Evolutionary conservation across 2,113 vertebrate genomes (phyloP).

Genomic region (Gasterosteus aculeatus): DNA sequence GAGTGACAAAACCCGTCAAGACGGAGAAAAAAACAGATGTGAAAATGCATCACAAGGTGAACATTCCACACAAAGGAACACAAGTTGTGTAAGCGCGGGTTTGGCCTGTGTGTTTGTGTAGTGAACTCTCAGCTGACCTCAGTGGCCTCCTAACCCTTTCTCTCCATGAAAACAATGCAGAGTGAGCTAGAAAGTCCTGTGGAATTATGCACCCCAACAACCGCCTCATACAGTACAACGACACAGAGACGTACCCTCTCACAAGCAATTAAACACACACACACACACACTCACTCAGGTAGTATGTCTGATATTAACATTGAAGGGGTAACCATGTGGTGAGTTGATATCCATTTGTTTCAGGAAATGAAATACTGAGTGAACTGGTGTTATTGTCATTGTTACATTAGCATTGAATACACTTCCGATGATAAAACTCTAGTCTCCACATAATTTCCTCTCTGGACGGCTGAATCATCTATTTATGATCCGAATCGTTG

Average conservation of each 20-base stretch:
- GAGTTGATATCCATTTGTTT: constrained; percentile 1
- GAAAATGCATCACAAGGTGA: constrained; percentile 21
- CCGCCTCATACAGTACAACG: constrained; percentile 25
- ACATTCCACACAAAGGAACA: constrained; percentile 16
- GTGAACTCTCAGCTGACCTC: constrained; percentile 57
- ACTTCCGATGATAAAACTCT: constrained; percentile 21
- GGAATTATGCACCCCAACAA: constrained; percentile 23
- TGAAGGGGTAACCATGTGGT: neutral
- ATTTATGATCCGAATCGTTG: constrained; percentile 37
- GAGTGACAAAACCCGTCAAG: constrained; percentile 24
- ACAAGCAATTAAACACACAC: neutral
- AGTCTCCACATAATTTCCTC: constrained; percentile 22
- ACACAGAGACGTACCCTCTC: neutral
- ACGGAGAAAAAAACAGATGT: constrained; percentile 44
- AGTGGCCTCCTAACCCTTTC: constrained; percentile 37
- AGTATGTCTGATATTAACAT: neutral
- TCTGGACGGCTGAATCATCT: constrained; percentile 18
- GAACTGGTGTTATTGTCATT: neutral
- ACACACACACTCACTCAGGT: neutral
- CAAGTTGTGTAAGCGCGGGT: neutral
- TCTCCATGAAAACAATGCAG: constrained; percentile 44
- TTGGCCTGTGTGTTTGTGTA: constrained; percentile 9
- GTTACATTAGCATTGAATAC: neutral
- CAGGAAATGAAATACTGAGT: neutral
- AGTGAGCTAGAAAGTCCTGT: constrained; percentile 21